Evolutionary conservation across 2,113 vertebrate species (phyloP), one percentile per base, ranked within the genome.

Genomic region (Octodon degus): DNA sequence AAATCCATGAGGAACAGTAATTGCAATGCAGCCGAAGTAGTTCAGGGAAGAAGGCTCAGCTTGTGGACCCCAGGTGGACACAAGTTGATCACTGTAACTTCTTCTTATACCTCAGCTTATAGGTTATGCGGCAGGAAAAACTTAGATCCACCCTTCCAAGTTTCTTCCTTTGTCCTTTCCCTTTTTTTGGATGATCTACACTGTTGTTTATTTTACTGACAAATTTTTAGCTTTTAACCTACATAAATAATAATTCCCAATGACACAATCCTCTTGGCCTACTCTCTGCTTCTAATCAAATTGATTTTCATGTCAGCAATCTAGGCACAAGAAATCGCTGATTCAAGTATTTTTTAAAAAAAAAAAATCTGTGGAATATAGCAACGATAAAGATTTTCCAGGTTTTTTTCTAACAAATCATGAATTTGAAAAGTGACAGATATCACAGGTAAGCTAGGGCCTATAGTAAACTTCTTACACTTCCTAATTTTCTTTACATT

Each of bases 281-380:
- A 67, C 17, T 77, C 14, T 12, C 37, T 65, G 11, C n/a, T 70
- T 32, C 58, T 55, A 80, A 37, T 2, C 58, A 87, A 53, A 3
- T 85, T 82, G 30, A 91, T 86, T 89, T 79, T 58, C 22, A 90
- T 53, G 22, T 4, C 32, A 90, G 68, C 11, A 63, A 70, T 67
- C 70, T 43, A 74, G 11, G 14, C 14, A 17, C 2, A 83, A 77
- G 3, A 84, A 95, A 88, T 8, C 60, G 47, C 12, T 62, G 16
- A 89, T 62, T 86, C 30, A 95, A 62, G 90, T 88, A 70, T 10
- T 82, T 4, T 55, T 93, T 17, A 16, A n/a, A 24, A 76, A 72
- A 68, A 72, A 22, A 10, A 96, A 97, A 92, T 40, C 55, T 86
- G n/a, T 47, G n/a, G 5, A 86, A 34, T 47, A 90, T 50, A 11